Evolutionary conservation across 2,113 vertebrate species (phyloP).

Genomic region (Ciconia stormi): DNA sequence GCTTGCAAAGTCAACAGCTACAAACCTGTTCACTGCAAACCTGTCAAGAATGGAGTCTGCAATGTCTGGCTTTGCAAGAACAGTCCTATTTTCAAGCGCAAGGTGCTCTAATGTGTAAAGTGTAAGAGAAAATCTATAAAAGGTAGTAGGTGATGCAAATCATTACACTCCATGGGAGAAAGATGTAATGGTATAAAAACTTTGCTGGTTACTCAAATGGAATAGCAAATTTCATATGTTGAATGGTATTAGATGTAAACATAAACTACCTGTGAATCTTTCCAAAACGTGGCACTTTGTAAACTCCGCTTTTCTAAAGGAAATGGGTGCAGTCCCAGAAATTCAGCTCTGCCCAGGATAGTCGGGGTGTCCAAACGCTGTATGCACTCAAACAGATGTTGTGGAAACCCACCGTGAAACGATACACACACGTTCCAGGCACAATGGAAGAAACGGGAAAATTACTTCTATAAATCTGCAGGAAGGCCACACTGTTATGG

Average conservation of each 20-base stretch:
- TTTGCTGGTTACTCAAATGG: neutral
- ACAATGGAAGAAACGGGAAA: neutral
- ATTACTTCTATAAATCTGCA: neutral
- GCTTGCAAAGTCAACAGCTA: neutral
- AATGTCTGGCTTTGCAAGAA: neutral
- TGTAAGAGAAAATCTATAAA: neutral
- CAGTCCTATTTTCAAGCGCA: neutral
- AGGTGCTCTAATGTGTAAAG: neutral
- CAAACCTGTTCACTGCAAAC: neutral
- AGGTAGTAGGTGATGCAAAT: neutral
- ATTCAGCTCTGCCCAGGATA: neutral
- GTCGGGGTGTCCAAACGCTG: neutral
- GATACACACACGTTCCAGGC: neutral
- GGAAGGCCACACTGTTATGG: neutral
- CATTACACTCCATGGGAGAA: neutral
- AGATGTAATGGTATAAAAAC: neutral
- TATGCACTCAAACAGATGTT: neutral
- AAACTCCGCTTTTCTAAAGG: neutral
- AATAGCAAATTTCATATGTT: rapidly evolving
- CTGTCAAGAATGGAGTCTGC: neutral
- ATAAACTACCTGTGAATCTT: neutral
- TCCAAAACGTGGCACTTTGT: neutral
- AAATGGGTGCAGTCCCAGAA: neutral
- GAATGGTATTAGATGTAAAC: neutral
- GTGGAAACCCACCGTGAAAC: neutral